phyloP scores from a whole-genome alignment of 2,113 vertebrate species.

The Bubo scandiacus region DNA sequence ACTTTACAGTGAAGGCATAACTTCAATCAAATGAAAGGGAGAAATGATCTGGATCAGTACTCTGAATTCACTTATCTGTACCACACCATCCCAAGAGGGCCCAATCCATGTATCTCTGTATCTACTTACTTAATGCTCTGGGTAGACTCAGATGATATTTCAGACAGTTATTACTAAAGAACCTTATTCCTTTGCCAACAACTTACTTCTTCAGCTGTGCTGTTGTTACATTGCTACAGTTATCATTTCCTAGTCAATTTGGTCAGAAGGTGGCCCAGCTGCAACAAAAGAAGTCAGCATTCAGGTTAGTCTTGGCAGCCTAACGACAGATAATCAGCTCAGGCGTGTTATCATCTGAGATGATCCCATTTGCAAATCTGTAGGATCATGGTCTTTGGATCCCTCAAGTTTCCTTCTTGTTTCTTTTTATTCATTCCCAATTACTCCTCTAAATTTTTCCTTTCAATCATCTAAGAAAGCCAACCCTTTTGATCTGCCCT shows the following conservation, averaged over 20 bases:
- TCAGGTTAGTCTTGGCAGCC: not conserved
- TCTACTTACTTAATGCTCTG: not conserved
- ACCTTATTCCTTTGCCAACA: not conserved
- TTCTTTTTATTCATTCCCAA: not conserved
- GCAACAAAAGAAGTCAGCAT: not conserved
- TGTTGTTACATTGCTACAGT: not conserved
- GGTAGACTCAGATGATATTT: not conserved
- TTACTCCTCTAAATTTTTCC: not conserved
- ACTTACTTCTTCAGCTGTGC: not conserved
- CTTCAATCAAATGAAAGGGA: not conserved
- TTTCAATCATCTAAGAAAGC: not conserved
- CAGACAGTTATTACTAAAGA: not conserved
- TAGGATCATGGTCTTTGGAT: not conserved
- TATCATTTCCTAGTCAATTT: not conserved
- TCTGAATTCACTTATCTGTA: not conserved
- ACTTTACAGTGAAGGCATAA: not conserved
- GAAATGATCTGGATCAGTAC: not conserved
- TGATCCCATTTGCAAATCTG: not conserved
- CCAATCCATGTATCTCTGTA: not conserved
- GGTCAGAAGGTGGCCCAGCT: not conserved
- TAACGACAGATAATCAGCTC: not conserved
- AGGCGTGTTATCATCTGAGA: not conserved
- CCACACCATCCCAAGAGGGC: not conserved
- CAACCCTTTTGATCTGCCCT: not conserved
- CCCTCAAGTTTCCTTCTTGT: not conserved